Evolutionary conservation across 1,140 invertebrate species (phyloP), one percentile per base, ranked within the genome.

Genomic region (Temnothorax nylanderi): DNA sequence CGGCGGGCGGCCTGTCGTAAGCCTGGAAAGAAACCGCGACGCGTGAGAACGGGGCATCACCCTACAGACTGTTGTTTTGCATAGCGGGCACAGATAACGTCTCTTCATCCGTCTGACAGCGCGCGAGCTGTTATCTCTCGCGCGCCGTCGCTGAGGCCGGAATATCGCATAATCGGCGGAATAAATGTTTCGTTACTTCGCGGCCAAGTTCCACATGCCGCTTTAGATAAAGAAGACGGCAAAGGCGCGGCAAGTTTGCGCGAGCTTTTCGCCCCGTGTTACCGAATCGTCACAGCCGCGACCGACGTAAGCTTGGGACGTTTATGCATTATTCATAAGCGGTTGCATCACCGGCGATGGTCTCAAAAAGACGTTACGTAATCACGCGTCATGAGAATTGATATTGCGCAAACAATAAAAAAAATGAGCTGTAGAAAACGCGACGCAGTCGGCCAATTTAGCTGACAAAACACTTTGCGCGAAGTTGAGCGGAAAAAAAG

Each of bases 171-270:
- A 82, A 82, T 82, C 80, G 54, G 26, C 26, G 67, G 67, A 74
- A 82, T 82, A 74, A 82, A 82, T 58, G 80, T 84, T 74, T 82
- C 80, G 44, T 82, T 82, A 58, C 49, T 82, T 74, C 10, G 65
- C 49, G 34, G 64, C 34, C 8, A 71, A 56, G 21, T 62, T 26
- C 60, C 34, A 47, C 34, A 41, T 51, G 67, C 37, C 78, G 34
- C 49, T 34, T 80, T n/a, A 56, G 49, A 47, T 82, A 58, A 82
- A 51, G 26, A 26, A 82, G 72, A 13, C 34, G 41, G 13, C 75
- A 13, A 47, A 64, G 56, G 47, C 10, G 44, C 44, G 18, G 65
- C 26, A 26, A 58, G 51, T 72, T 71, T 32, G 44, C 21, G 34
- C 49, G 78, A 72, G 67, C 51, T 74, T 82, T 47, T 41, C 67